Conservation (phyloP, 1,140 invertebrate genomes). For the Temnothorax longispinosus region DNA sequence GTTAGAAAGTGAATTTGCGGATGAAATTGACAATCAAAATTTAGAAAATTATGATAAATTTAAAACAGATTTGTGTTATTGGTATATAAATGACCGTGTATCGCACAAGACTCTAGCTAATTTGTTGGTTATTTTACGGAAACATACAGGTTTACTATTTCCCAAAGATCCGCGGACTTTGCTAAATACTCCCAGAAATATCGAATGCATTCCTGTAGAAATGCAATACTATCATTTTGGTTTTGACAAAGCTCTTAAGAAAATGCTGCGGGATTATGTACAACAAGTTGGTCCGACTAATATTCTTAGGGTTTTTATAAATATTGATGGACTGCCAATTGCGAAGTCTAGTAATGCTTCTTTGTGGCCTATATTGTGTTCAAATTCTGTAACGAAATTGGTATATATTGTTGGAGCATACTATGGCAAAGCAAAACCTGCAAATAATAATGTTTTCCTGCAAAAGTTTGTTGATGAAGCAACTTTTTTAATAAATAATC, state of each 20-base stretch:
- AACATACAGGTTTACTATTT: background rate
- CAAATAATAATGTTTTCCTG: background rate
- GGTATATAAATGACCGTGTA: background rate
- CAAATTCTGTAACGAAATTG: background rate
- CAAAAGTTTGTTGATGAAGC: conserved; percentile 5
- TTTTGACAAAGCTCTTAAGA: background rate
- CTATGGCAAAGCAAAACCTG: conserved; percentile 7
- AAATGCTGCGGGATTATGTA: background rate
- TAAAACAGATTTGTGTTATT: conserved; percentile 7
- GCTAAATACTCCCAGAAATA: background rate
- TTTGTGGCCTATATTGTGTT: background rate
- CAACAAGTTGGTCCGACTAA: background rate
- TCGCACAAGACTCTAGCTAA: background rate
- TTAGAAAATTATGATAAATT: conserved; percentile 8
- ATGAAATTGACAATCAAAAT: background rate
- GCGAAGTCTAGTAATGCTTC: background rate
- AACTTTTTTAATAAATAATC: conserved; percentile 3
- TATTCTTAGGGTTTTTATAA: conserved; percentile 4
- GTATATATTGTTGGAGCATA: background rate
- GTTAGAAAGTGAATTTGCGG: background rate
- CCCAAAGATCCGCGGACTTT: background rate
- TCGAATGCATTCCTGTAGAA: background rate
- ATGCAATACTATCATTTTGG: conserved; percentile 2
- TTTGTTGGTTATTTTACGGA: conserved; percentile 9
- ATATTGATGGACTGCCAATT: conserved; percentile 7